Evolutionary conservation across 2,888 invertebrate species (phyloP), one percentile per base, ranked within the genome.

Genomic region (Himalopsyche japonica): DNA sequence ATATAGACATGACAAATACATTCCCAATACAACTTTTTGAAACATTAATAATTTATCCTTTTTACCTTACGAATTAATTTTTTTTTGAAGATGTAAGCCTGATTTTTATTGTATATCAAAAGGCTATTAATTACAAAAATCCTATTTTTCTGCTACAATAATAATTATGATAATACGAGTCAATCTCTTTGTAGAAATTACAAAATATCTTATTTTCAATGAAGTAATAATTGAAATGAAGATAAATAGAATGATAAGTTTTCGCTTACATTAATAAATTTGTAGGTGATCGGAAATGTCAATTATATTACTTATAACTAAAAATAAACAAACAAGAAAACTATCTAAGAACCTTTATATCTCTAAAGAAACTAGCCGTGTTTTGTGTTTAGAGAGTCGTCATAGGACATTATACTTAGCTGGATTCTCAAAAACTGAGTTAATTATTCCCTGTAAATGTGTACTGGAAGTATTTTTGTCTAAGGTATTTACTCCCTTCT

Each of bases 221-320:
- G 70, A 20, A 70, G 15, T 34, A 37, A 32, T 80, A 20, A 80
- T 57, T 34, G 30, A 48, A 57, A 48, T 57, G 20, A 80, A 80
- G 48, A 70, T 49, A 24, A 49, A 80, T 80, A 80, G 77, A 24
- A 27, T 24, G 47, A 79, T 82, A 85, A 85, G 85, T 79, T 80
- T 86, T 85, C 85, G 86, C 87, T 87, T 87, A 87, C 87, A 85
- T 82, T 76, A 84, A 82, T 79, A 84, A 84, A 79, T 81, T 27
- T 87, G 86, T 87, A 87, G 87, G 87, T 87, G 87, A 86, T 83
- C 76, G 82, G 84, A 86, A 86, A 87, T 78, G 87, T 87, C 87
- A 87, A 87, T 87, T 87, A 87, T 87, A 87, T 79, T 76, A 83
- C 83, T 82, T 85, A 83, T 81, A 85, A 83, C 79, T 76, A 81